phyloP scores from a whole-genome alignment of 2,888 invertebrate species.

The Ganaspis brasiliensis region DNA sequence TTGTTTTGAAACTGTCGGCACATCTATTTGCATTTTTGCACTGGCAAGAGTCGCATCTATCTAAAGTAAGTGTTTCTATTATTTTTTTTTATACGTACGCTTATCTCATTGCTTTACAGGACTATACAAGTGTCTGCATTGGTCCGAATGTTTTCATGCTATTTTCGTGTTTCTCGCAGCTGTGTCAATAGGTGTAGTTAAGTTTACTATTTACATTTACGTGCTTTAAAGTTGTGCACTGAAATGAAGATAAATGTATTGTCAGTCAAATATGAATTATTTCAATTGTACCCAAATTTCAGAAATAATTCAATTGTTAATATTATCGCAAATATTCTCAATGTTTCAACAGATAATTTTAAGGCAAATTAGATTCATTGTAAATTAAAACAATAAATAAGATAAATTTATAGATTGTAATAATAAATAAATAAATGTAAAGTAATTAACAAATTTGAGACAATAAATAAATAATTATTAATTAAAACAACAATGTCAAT shows the following conservation, averaged over 20 bases:
- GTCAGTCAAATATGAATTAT: constrained; percentile 22
- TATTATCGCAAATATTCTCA: too few species aligned
- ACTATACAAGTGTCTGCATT: constrained; percentile 32
- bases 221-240: constrained; percentile 7
- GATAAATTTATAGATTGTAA: too few species aligned
- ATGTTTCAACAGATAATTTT: too few species aligned
- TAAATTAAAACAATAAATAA: too few species aligned
- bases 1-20: constrained; percentile 11
- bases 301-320: background rate
- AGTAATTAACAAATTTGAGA: too few species aligned
- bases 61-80: constrained; percentile 8
- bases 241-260: background rate
- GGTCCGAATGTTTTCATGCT: constrained; percentile 18
- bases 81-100: background rate
- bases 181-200: constrained; percentile 9
- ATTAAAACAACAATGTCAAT: too few species aligned
- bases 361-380: too few species aligned
- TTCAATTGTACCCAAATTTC: background rate
- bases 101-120: constrained; percentile 22
- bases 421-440: too few species aligned
- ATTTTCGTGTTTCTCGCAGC: constrained; percentile 23
- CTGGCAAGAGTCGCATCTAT: constrained; percentile 44
- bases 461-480: too few species aligned
- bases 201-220: constrained; percentile 24
- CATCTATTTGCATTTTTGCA: constrained; percentile 40